Evolutionary conservation across 2,888 invertebrate genomes (phyloP), one percentile per base, ranked within the genome.

Genomic region (Eutolmus rufibarbis): DNA sequence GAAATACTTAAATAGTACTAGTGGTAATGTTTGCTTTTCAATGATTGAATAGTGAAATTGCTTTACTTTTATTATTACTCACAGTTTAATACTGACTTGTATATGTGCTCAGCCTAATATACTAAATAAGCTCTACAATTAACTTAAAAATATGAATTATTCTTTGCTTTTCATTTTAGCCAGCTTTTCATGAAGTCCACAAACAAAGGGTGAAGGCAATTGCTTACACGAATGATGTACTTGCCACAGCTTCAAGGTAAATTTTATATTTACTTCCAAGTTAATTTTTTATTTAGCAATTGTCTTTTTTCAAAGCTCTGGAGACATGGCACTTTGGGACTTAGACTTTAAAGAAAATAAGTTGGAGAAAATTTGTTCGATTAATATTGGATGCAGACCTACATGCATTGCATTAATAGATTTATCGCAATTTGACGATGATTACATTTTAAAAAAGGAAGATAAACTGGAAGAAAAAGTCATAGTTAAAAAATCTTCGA

Each of bases 271-370:
- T 86, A 19, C 8, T 31, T 4, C 31, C 37, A 74, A 85, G 37
- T 43, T 16, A 12, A 46, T 74, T 23, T 51, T 51, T 23, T 57
- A 34, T 34, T 34, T 1, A 34, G 7, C 34, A 28, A 37, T 46
- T 78, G 28, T 51, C 2, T 16, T 16, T 9, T 37, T 31, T 82
- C 87, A 74, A 81, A 92, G 97, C 92, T 94, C 95, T 88, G 98
- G 98, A 0, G 95, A 95, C 90, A 93, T 97, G 78, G 96, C 96
- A 92, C 92, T 97, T 0, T 97, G 96, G 96, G 93, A 91, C 88
- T 91, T 90, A 5, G 89, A 91, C 86, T 89, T 86, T 40, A 86
- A 90, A 66, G 82, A 91, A 90, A 89, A 90, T 89, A 87, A 91
- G 89, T 90, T 95, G 90, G 90, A 92, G 90, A 94, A 95, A 91